Evolutionary conservation across 1,140 invertebrate species (phyloP).

Genomic region (Eurosta solidaginis): DNA sequence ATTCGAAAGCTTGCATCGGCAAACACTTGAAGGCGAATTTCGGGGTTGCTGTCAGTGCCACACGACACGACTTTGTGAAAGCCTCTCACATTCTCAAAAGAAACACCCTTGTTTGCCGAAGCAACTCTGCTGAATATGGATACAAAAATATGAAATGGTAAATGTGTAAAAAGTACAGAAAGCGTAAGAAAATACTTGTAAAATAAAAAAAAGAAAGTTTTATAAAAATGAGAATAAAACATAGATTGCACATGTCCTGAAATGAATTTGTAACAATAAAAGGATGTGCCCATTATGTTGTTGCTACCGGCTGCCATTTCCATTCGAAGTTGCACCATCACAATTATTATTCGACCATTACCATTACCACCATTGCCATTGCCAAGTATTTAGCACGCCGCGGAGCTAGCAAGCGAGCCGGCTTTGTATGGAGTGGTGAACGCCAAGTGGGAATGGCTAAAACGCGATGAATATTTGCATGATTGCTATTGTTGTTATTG

Average conservation of each 20-base stretch:
- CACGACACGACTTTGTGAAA: not conserved
- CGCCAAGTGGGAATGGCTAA: not conserved
- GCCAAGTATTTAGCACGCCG: no score
- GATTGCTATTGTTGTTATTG: not conserved
- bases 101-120: constrained; percentile 14
- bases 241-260: constrained; percentile 28
- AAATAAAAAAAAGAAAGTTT: no score
- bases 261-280: not conserved
- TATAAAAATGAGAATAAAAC: not conserved
- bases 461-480: not conserved
- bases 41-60: not conserved
- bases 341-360: constrained; percentile 10
- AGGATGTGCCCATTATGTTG: constrained; percentile 28
- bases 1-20: not conserved
- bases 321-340: not conserved
- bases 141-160: not conserved
- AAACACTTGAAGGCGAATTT: not conserved
- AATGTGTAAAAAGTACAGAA: not conserved
- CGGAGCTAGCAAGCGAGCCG: not conserved
- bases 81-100: not conserved
- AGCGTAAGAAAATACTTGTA: constrained; percentile 12
- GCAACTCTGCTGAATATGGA: not conserved
- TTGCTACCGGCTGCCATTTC: not conserved
- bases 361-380: not conserved
- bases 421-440: not conserved